Evolutionary conservation across 1,140 invertebrate species (phyloP).

Genomic region (Homarus americanus): DNA sequence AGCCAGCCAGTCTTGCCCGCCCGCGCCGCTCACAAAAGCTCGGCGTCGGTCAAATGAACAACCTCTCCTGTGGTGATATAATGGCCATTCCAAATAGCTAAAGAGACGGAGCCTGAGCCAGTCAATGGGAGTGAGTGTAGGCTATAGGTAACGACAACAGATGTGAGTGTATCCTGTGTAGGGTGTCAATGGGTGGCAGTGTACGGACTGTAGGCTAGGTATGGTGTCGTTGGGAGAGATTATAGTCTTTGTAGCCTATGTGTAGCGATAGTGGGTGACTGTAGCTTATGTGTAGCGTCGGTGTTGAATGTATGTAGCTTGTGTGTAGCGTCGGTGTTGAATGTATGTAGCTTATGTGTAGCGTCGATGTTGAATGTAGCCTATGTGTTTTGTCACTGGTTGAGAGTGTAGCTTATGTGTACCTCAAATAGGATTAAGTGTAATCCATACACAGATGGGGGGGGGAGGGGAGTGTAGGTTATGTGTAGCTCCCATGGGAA

Average conservation of each 20-base stretch:
- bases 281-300: neutral
- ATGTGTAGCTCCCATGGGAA: neutral
- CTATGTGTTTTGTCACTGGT: too few relatives aligned
- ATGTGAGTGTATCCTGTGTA: neutral
- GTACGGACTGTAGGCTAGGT: neutral
- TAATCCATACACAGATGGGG: too few relatives aligned
- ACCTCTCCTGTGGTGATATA: constrained; percentile 29
- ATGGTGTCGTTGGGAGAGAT: neutral
- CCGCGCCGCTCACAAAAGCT: neutral
- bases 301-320: neutral
- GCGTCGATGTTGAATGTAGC: neutral
- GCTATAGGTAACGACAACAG: neutral
- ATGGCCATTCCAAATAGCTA: constrained; percentile 12
- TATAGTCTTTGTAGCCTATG: neutral
- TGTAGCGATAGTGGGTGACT: neutral
- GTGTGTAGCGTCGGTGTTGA: neutral
- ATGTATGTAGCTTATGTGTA: neutral
- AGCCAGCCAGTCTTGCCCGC: too few relatives aligned
- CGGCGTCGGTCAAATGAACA: constrained; percentile 29
- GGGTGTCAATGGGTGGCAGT: constrained; percentile 11
- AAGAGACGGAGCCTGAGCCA: neutral
- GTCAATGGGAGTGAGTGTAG: constrained; percentile 38
- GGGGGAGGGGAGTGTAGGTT: neutral
- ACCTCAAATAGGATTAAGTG: too few relatives aligned
- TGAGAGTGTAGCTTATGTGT: neutral